Conservation (phyloP, 1,140 invertebrate species). For the Papilio polyxenes region DNA sequence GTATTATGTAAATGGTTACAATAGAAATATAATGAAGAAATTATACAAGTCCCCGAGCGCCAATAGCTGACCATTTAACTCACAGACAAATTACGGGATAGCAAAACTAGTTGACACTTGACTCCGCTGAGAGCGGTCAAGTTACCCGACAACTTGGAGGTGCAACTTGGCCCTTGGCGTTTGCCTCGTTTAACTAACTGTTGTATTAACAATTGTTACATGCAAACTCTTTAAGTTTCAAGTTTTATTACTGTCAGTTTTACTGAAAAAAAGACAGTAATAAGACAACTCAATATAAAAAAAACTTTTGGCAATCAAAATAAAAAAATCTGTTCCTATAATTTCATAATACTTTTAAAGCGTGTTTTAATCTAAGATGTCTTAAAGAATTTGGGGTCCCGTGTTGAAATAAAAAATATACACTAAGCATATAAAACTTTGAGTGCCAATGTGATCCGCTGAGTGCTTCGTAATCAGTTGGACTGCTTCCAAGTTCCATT, state of each 20-base stretch:
- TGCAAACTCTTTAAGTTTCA: neutral
- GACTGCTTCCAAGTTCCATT: conserved; percentile 8
- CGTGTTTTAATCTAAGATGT: too few species aligned
- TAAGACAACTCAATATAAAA: too few species aligned
- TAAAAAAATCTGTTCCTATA: too few species aligned
- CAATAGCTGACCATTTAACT: neutral
- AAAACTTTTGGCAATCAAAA: neutral
- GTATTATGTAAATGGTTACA: neutral
- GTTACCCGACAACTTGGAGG: conserved; percentile 11
- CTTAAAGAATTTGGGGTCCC: too few species aligned
- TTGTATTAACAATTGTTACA: neutral
- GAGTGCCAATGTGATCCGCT: neutral
- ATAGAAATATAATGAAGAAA: neutral
- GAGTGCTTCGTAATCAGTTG: neutral
- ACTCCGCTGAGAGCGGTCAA: conserved; percentile 23
- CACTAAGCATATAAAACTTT: neutral
- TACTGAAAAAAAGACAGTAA: too few species aligned
- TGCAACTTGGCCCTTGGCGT: neutral
- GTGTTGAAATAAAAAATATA: too few species aligned
- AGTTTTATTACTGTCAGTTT: neutral
- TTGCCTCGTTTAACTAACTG: neutral
- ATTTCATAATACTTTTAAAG: too few species aligned
- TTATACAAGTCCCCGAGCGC: neutral
- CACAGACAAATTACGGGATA: conserved; percentile 27
- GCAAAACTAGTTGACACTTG: conserved; percentile 31